Percentiles rank a stretch among this genome's conserved stretches.
Conservation (phyloP, 2,113 vertebrate species). For the Scartelaos histophorus region DNA sequence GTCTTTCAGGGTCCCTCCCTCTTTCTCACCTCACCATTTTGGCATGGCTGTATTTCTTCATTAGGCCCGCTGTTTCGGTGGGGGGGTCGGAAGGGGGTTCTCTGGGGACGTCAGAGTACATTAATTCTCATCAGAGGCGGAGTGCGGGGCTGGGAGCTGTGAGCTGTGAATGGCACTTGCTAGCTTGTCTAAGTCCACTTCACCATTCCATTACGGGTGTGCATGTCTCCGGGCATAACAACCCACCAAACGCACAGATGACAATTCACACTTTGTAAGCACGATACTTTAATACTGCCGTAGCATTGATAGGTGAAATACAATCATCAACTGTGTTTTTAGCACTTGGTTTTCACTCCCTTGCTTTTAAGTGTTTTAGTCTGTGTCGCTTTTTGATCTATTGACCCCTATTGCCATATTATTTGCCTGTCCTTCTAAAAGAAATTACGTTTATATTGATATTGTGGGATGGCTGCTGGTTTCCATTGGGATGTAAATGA, state of each 20-base stretch:
- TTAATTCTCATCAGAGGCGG: slow-evolving; percentile 90
- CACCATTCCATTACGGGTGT: slow-evolving; percentile 81
- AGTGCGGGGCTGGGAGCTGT: slow-evolving; percentile 68
- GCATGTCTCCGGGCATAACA: slow-evolving; percentile 78
- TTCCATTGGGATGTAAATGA: slow-evolving; percentile 68
- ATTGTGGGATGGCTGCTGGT: slow-evolving; percentile 66
- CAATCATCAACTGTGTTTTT: slow-evolving; percentile 77
- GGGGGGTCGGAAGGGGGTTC: slow-evolving; percentile 72
- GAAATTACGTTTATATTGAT: slow-evolving; percentile 77
- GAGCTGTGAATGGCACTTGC: slow-evolving; percentile 89
- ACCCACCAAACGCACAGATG: slow-evolving; percentile 31
- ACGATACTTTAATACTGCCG: slow-evolving; percentile 55
- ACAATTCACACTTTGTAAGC: slow-evolving; percentile 33
- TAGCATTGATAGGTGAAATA: slow-evolving; percentile 78
- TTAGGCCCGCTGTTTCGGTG: slow-evolving; percentile 77
- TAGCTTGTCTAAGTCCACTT: slow-evolving; percentile 83
- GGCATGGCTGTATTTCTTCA: slow-evolving; percentile 87
- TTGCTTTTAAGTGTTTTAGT: slow-evolving; percentile 73
- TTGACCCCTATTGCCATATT: slow-evolving; percentile 71
- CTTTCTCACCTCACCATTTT: slow-evolving; percentile 62
- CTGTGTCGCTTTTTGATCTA: slow-evolving; percentile 73
- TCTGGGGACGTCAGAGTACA: slow-evolving; percentile 88
- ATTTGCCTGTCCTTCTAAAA: slow-evolving; percentile 76
- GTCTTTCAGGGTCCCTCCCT: slow-evolving; percentile 49
- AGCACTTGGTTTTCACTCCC: slow-evolving; percentile 62